Base-by-base conservation (phyloP, 2,113 vertebrate genomes). In the Dinomys branickii region DNA sequence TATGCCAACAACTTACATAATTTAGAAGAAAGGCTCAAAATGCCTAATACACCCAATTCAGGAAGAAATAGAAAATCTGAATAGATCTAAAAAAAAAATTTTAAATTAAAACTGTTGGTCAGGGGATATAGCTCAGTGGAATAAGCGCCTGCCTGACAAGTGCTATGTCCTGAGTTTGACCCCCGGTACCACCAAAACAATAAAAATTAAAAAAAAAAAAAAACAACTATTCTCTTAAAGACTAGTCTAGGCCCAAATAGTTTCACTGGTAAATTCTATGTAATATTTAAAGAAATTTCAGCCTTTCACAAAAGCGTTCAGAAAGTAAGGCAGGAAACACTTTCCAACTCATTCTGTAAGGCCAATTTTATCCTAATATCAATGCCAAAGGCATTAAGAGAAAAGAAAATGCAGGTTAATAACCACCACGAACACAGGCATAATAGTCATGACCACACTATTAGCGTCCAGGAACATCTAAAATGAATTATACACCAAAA, bases 51-150 rank as follows among this genome's bases (percentile, higher is more conserved):
- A 83, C 19, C 41, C 83, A 93, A 88, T n/a, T 67, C 71, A 85
- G 63, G n/a, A 91, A 96, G 90, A 95, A 85, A 85, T 28, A 78
- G 14, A 78, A 85, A 75, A 61, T 91, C 22, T 87, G 59, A 77
- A 30, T 52, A 91, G 28, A 59, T 12, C 7, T 85, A 13, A 47
- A 94, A 20, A 81, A 28, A n/a, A 83, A 88, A 85, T 52, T 84
- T 73, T 67, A 28, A 78, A 90, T 77, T 82, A 84, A 78, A 78
- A 85, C 63, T 67, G n/a, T n/a, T n/a, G n/a, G n/a, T n/a, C n/a
- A n/a, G n/a, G n/a, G n/a, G n/a, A n/a, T n/a, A n/a, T n/a, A n/a
- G n/a, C n/a, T n/a, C n/a, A n/a, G n/a, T n/a, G n/a, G n/a, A n/a
- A n/a, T n/a, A n/a, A n/a, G n/a, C n/a, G n/a, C n/a, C n/a, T n/a